phyloP scores from a whole-genome alignment of 2,113 vertebrate genomes.

The Atractosteus spatula region DNA sequence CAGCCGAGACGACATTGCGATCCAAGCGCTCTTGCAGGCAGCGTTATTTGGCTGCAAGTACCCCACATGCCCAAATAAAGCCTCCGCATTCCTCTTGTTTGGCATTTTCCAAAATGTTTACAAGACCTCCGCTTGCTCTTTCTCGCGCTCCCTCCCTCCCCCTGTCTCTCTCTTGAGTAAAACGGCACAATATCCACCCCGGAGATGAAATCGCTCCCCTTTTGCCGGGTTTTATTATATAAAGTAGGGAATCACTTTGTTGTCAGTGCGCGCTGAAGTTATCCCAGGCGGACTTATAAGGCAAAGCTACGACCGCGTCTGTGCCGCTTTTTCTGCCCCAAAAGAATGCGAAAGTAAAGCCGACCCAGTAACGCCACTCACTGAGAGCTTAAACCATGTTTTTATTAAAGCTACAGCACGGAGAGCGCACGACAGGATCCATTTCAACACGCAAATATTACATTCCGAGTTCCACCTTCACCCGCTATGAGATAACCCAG shows the following conservation, averaged over 20 bases:
- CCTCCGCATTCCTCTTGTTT: constrained; percentile 57
- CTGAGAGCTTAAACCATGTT: too few relatives aligned
- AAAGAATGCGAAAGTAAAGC: too few relatives aligned
- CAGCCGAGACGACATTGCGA: too few relatives aligned
- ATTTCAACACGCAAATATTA: too few relatives aligned
- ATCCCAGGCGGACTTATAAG: constrained; percentile 33
- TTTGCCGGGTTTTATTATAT: background rate
- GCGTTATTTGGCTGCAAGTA: constrained; percentile 36
- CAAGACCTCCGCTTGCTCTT: constrained; percentile 43
- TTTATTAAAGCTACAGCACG: too few relatives aligned
- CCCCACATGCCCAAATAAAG: constrained; percentile 78
- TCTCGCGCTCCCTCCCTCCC: background rate
- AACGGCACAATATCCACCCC: too few relatives aligned
- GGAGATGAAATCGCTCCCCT: background rate
- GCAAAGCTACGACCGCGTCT: constrained; percentile 1
- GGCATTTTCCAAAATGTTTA: constrained; percentile 67
- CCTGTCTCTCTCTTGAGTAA: constrained; percentile 16
- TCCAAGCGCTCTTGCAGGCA: background rate
- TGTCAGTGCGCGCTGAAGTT: background rate
- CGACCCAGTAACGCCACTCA: too few relatives aligned
- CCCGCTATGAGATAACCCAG: too few relatives aligned
- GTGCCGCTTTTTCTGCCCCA: background rate
- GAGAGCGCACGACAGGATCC: too few relatives aligned
- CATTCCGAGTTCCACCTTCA: too few relatives aligned
- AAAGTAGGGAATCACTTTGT: too few relatives aligned